Evolutionary conservation across 2,113 vertebrate genomes (phyloP).

Genomic region (Crotalus horridus): DNA sequence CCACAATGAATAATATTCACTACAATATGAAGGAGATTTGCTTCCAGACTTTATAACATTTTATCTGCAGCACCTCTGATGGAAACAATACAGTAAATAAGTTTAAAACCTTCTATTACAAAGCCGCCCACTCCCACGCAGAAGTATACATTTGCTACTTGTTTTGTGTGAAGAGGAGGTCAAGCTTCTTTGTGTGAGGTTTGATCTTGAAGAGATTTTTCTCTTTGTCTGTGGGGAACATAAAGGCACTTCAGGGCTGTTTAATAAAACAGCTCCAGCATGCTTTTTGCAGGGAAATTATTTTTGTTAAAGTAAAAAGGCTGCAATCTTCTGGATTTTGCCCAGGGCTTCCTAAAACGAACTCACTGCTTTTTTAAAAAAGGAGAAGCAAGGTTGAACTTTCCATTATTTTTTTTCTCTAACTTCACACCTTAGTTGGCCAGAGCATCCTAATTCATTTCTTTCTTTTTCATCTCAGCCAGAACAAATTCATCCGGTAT

Average conservation of each 20-base stretch:
- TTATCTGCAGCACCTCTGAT: constrained; percentile 59
- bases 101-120: constrained; percentile 19
- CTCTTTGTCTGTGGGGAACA: constrained; percentile 31
- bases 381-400: neutral
- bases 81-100: constrained; percentile 62
- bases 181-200: constrained; percentile 21
- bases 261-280: constrained; percentile 33
- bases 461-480: constrained; percentile 10
- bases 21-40: constrained; percentile 70
- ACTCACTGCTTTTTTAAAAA: constrained; percentile 27
- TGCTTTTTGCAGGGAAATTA: constrained; percentile 27
- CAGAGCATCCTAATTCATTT: constrained; percentile 37
- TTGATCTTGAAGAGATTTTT: constrained; percentile 17
- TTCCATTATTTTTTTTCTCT: constrained; percentile 23
- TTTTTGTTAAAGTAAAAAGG: constrained; percentile 38
- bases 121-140: constrained; percentile 20
- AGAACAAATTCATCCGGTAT: neutral
- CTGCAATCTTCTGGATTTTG: constrained; percentile 40
- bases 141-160: constrained; percentile 43
- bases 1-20: constrained; percentile 67
- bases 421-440: constrained; percentile 17
- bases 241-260: constrained; percentile 5
- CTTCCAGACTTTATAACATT: constrained; percentile 63
- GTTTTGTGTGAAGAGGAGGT: constrained; percentile 19
- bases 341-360: constrained; percentile 26